Evolutionary conservation across 1,140 invertebrate species (phyloP).

Genomic region (Pseudoatta argentina): DNA sequence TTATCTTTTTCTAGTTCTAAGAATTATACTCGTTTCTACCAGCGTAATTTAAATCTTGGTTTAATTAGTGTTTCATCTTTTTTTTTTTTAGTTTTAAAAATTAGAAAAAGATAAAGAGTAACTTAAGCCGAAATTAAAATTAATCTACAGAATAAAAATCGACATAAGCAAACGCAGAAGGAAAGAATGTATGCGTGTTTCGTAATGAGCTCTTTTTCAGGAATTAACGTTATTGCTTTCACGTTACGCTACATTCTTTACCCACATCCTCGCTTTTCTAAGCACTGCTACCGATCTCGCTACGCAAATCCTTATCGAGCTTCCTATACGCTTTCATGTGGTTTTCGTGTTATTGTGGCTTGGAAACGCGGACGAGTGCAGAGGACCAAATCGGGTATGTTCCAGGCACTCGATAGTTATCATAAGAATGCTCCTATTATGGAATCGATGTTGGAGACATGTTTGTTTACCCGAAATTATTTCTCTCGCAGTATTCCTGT

Average conservation of each 20-base stretch:
- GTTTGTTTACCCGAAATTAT: not conserved
- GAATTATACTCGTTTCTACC: too few species aligned
- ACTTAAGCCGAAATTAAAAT: too few species aligned
- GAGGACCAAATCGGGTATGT: not conserved
- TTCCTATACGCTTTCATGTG: conserved; percentile 19
- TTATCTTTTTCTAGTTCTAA: too few species aligned
- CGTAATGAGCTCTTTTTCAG: conserved; percentile 14
- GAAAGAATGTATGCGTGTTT: not conserved
- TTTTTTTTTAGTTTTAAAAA: too few species aligned
- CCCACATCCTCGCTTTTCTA: conserved; percentile 14
- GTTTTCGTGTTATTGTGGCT: conserved; percentile 7
- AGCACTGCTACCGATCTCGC: not conserved
- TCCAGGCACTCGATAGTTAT: conserved; percentile 5
- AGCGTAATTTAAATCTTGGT: too few species aligned
- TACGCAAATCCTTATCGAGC: conserved; percentile 35
- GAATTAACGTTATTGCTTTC: conserved; percentile 17
- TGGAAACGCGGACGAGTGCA: not conserved
- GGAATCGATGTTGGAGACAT: not conserved
- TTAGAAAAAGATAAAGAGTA: too few species aligned
- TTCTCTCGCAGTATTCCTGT: not conserved
- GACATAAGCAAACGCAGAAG: not conserved
- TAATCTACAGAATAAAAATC: too few species aligned
- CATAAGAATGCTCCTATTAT: conserved; percentile 12
- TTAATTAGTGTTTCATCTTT: too few species aligned
- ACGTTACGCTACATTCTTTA: conserved; percentile 20